Percentiles rank a stretch among this genome's conserved stretches.
Conservation (phyloP, 37 sponge, comb jelly and placozoan genomes). For the Ianthella basta region DNA sequence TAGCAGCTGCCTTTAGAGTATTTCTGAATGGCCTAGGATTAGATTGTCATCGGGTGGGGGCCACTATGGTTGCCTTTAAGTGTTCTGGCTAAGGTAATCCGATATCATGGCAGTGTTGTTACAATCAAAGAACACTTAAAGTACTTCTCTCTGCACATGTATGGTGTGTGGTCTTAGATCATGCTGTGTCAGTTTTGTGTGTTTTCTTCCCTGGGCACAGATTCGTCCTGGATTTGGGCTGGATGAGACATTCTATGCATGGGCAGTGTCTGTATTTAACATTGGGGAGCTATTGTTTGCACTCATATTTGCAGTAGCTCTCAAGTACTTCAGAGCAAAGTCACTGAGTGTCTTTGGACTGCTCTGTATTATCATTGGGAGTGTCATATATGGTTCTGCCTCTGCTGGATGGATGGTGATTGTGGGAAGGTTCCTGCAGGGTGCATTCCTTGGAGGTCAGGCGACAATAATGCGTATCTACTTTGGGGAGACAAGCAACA, state of each 20-base stretch:
- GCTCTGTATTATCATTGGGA: background rate
- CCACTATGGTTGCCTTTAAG: too few relatives aligned
- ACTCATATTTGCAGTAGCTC: background rate
- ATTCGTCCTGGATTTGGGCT: conserved; percentile 49
- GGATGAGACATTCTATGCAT: conserved; percentile 49
- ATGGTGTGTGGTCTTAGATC: background rate
- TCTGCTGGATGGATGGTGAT: conserved; percentile 52
- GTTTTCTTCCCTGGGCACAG: too few relatives aligned
- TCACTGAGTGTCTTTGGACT: background rate
- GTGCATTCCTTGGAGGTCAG: conserved; percentile 21
- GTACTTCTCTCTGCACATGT: background rate
- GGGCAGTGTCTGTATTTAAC: conserved; percentile 23
- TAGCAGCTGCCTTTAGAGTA: too few relatives aligned
- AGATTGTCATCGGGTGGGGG: too few relatives aligned
- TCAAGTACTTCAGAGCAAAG: conserved; percentile 25
- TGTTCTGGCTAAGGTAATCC: too few relatives aligned
- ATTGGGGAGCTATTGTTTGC: conserved; percentile 47
- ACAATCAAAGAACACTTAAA: too few relatives aligned
- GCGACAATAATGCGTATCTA: background rate
- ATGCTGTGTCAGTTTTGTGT: background rate
- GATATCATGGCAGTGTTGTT: too few relatives aligned
- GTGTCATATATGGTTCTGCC: conserved; percentile 40
- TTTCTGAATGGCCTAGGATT: too few relatives aligned
- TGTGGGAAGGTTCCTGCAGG: conserved; percentile 31
- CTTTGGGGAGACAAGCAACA: conserved; percentile 25